A percentile compares a stretch with the other conserved stretches of the same genome.
phyloP scores from a whole-genome alignment of 2,113 vertebrate genomes.

The Forbesichthys agassizii region DNA sequence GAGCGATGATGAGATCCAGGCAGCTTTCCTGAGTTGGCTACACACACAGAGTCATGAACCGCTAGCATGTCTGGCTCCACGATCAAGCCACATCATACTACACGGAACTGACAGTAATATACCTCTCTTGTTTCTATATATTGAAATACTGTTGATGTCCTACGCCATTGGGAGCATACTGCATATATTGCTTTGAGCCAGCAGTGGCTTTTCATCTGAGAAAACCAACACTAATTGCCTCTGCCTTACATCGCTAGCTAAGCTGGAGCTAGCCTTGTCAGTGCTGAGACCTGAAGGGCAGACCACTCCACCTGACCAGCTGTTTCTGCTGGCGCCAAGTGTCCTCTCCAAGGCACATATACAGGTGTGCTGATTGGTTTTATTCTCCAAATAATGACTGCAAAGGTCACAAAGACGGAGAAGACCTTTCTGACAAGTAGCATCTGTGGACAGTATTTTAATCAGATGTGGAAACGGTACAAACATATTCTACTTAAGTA shows the following conservation, averaged over 20 bases:
- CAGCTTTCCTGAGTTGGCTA: constrained; percentile 85
- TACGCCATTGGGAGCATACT: background rate
- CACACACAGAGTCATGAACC: constrained; percentile 78
- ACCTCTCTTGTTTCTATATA: background rate
- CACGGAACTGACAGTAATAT: constrained; percentile 76
- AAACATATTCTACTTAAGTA: no score
- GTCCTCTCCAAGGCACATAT: constrained; percentile 82
- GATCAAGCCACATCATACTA: constrained; percentile 76
- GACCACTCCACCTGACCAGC: constrained; percentile 73
- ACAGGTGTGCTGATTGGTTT: constrained; percentile 75
- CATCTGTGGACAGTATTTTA: no score
- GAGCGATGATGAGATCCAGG: constrained; percentile 79
- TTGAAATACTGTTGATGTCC: background rate
- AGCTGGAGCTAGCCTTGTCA: constrained; percentile 82
- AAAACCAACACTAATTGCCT: background rate
- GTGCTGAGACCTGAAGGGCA: constrained; percentile 71
- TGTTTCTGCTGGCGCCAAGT: constrained; percentile 83
- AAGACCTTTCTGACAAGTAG: no score
- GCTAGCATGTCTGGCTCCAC: constrained; percentile 80
- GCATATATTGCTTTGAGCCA: background rate
- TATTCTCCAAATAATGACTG: background rate
- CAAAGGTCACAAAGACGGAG: background rate
- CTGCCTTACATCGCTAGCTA: constrained; percentile 49
- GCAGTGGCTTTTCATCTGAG: background rate
- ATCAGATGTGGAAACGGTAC: no score